Base-by-base conservation (phyloP, 2,113 vertebrate species). In the Pangasianodon hypophthalmus region DNA sequence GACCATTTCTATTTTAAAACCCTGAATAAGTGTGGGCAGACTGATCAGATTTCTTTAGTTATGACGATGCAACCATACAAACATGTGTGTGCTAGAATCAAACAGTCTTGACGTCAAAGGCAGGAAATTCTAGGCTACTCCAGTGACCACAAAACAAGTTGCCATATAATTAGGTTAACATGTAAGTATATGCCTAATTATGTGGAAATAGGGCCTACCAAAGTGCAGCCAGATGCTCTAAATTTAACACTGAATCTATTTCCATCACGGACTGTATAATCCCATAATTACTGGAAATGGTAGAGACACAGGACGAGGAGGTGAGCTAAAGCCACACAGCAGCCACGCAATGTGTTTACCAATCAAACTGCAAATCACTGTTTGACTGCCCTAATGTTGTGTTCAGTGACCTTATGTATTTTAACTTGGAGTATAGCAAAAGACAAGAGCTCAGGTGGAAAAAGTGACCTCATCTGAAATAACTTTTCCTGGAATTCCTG, bases 141-240 rank as follows among this genome's bases (percentile, higher is more conserved):
- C 90, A 84, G 62, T 88, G 88, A 95, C 95, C 96, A 56, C 94
- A 95, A 94, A 93, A 94, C 92, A 89, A 94, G 92, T 89, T 73
- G 90, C 92, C 93, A 89, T 96, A 91, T 95, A 95, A 96, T 96
- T 96, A 96, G 93, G 94, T 94, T 94, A 94, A 92, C 93, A 94
- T 95, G 94, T 92, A 95, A 96, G 95, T 95, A 92, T 88, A 92
- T 92, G 92, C 92, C 93, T 92, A 94, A 93, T 92, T 94, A 93
- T 94, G 93, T 95, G 95, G 94, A 94, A 95, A 94, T 91, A 90
- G 81, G 41, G 92, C 91, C 92, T 89, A 92, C 94, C 94, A 95
- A 96, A 94, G 93, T 94, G 91, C 88, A 93, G 93, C 93, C 94
- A 95, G 94, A 96, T 94, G 94, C 92, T 95, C 95, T 94, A 96